Evolutionary conservation across 2,888 invertebrate species (phyloP).

Genomic region (Melangyna quadrimaculata): DNA sequence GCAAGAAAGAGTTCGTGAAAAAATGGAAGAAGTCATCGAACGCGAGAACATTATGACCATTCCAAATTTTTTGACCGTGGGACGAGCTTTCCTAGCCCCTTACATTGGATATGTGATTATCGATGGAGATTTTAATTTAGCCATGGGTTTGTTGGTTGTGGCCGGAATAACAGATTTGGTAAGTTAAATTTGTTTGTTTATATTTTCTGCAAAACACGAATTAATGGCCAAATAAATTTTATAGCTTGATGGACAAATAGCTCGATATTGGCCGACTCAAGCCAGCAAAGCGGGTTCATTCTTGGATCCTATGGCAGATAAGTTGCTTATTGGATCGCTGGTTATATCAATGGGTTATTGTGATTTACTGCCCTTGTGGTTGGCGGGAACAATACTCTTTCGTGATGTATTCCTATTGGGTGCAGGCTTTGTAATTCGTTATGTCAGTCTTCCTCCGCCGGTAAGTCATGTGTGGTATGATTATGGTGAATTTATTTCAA

Average conservation of each 20-base stretch:
- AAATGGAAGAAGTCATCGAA: conserved; percentile 85
- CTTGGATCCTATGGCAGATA: conserved; percentile 98
- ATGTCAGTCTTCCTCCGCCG: conserved; percentile 93
- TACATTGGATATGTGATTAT: conserved; percentile 94
- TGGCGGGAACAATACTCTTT: conserved; percentile 91
- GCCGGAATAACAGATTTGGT: conserved; percentile 97
- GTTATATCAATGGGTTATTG: conserved; percentile 93
- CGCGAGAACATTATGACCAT: conserved; percentile 95
- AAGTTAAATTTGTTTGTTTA: conserved; percentile 74
- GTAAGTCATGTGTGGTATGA: conserved; percentile 84
- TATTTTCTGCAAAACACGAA: conserved; percentile 11
- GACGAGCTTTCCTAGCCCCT: conserved; percentile 93
- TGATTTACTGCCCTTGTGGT: conserved; percentile 89
- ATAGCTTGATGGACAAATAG: conserved; percentile 97
- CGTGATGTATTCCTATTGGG: conserved; percentile 91
- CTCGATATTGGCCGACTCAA: conserved; percentile 94
- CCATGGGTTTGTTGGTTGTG: conserved; percentile 90
- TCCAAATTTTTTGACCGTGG: conserved; percentile 94
- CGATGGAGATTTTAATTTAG: conserved; percentile 89
- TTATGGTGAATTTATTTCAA: too few relatives aligned
- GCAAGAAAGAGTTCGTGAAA: conserved; percentile 87
- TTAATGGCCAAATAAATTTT: conserved; percentile 73
- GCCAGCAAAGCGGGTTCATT: conserved; percentile 96
- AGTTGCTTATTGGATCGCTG: conserved; percentile 93
- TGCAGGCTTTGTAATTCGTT: conserved; percentile 95